These are phyloP conservation scores for Nebria ingens DNA, from an alignment of 1,140 invertebrate genomes.

Conservation along the genomic window DNA sequence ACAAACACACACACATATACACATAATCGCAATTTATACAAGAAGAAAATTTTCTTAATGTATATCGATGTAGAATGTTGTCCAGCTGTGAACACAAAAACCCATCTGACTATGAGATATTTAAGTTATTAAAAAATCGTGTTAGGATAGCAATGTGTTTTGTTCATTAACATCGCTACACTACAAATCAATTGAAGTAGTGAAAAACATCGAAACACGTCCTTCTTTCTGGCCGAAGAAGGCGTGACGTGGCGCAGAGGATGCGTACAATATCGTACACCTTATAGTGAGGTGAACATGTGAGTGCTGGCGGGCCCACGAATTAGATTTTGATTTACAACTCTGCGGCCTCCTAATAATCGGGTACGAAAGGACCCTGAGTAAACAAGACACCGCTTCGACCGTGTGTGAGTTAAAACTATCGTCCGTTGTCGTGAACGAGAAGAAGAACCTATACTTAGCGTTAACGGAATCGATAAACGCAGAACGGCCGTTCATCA, in stretches of 20 bases:
- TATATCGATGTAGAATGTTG: too few species aligned
- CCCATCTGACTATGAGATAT: too few species aligned
- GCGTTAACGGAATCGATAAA: slow-evolving; percentile 8
- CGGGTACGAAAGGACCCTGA: background rate
- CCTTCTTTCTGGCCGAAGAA: too few species aligned
- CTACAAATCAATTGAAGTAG: slow-evolving; percentile 8
- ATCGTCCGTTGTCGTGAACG: background rate
- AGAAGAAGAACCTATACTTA: slow-evolving; percentile 8
- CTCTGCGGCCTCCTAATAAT: background rate
- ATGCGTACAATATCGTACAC: background rate
- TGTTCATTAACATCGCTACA: slow-evolving; percentile 6
- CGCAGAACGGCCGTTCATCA: background rate
- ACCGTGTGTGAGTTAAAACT: too few species aligned
- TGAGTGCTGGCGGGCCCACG: background rate
- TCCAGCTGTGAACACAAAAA: too few species aligned
- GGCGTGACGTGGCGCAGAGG: background rate
- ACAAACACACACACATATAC: too few species aligned
- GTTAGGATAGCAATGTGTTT: too few species aligned
- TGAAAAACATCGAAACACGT: background rate
- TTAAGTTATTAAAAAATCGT: too few species aligned
- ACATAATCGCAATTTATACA: too few species aligned
- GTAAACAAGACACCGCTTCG: slow-evolving; percentile 4
- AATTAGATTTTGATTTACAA: slow-evolving; percentile 8
- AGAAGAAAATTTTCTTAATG: too few species aligned
- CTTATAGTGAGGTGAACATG: too few species aligned